A percentile compares a stretch with the other conserved stretches of the same genome.
Evolutionary conservation across 2,888 invertebrate species (phyloP).

Genomic region (Cantharis flavilabris): DNA sequence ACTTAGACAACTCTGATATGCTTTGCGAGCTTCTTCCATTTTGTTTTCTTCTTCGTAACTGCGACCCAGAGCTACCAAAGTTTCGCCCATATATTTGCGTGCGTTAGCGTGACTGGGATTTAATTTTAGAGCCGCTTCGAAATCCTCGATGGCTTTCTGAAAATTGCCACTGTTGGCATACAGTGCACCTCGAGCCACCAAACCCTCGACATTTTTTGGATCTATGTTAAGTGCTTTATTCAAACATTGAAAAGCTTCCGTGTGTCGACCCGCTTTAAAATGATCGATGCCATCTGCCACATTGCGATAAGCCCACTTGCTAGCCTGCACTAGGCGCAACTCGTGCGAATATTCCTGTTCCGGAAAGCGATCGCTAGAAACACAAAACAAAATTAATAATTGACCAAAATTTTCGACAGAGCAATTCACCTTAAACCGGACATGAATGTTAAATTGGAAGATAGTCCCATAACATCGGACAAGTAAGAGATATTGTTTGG

Average conservation of each 20-base stretch:
- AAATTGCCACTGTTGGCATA: slow-evolving; percentile 94
- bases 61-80: slow-evolving; percentile 84
- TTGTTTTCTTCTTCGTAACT: slow-evolving; percentile 89
- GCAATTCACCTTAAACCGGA: slow-evolving; percentile 67
- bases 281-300: slow-evolving; percentile 95
- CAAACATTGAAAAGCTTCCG: slow-evolving; percentile 92
- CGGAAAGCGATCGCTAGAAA: slow-evolving; percentile 72
- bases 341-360: slow-evolving; percentile 82
- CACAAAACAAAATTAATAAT: background rate
- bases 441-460: slow-evolving; percentile 73
- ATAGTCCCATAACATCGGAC: slow-evolving; percentile 74
- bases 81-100: slow-evolving; percentile 92
- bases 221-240: slow-evolving; percentile 93
- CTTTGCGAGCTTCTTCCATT: slow-evolving; percentile 81
- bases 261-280: slow-evolving; percentile 90
- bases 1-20: slow-evolving; percentile 81
- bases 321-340: slow-evolving; percentile 86
- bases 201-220: slow-evolving; percentile 88
- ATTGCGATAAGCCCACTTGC: slow-evolving; percentile 89
- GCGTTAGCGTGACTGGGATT: slow-evolving; percentile 93
- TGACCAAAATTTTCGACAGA: background rate
- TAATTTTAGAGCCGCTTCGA: slow-evolving; percentile 86
- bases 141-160: slow-evolving; percentile 91
- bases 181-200: slow-evolving; percentile 88
- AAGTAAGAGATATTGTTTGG: slow-evolving; percentile 86